Base-by-base conservation (phyloP, 2,797 vertebrate species). In the Diplodus puntazzo region DNA sequence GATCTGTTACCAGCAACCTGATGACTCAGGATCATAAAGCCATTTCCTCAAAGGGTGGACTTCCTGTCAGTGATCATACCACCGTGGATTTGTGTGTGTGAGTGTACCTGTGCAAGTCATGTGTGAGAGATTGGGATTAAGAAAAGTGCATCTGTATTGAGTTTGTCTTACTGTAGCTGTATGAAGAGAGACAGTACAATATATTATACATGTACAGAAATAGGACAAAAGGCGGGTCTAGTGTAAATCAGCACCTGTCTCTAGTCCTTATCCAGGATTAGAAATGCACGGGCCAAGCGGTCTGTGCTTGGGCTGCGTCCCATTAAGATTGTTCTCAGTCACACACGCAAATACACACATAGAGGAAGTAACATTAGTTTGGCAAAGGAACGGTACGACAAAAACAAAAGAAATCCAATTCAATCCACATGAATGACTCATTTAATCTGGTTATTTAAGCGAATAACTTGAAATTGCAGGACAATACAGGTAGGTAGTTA, bases 211-310 rank as follows among this genome's bases (percentile, higher is more conserved):
- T 25, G 67, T 59, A 84, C 80, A 69, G 60, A 86, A 92, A 92
- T 87, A 89, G 77, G 71, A 82, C 82, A 87, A 88, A 87, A 84
- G 86, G 70, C 53, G 23, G 87, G 76, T 59, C 74, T 60, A 65
- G 77, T 75, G 80, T 80, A 75, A 86, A 66, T 82, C 66, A 34
- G 85, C 92, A 92, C 92, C 91, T 89, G 93, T 90, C 82, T 83
- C 57, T 73, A 57, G 83, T 85, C 79, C 83, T 93, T 70, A 93
- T 87, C 86, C 89, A 83, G 89, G 92, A 92, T 94, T 92, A 94
- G 79, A 89, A 81, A 63, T 20, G 57, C 64, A 54, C n/a, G 5
- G 77, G 78, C 67, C 73, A 75, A 76, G 69, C 46, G 20, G 58
- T 73, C 78, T 53, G 73, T 30, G 30, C 76, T 69, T 71, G 30